These are phyloP conservation scores for Prionailurus viverrinus DNA, from an alignment of 2,113 vertebrate genomes.

Conservation along the genomic window DNA sequence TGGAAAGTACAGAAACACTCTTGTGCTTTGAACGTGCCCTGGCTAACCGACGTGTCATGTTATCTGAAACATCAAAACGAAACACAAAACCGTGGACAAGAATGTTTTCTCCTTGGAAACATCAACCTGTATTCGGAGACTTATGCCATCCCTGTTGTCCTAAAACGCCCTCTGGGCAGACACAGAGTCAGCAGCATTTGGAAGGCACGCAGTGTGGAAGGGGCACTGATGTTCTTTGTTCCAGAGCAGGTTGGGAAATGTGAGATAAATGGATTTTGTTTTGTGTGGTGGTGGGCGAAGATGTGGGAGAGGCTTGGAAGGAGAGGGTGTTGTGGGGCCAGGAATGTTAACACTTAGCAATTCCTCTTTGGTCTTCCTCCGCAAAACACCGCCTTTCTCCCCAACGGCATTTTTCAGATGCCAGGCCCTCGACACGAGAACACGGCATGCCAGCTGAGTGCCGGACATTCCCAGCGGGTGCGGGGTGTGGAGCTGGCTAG, in stretches of 20 bases:
- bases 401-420: constrained; percentile 80
- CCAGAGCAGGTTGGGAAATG: background rate
- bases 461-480: constrained; percentile 41
- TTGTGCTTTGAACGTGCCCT: background rate
- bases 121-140: background rate
- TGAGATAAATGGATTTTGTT: constrained; percentile 5
- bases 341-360: constrained; percentile 64
- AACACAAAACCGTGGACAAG: background rate
- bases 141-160: rapidly evolving
- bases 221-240: constrained; percentile 34
- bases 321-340: constrained; percentile 60
- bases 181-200: rapidly evolving
- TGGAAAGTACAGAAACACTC: background rate
- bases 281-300: constrained; percentile 77
- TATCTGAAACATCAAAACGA: background rate
- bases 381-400: constrained; percentile 72
- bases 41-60: no score
- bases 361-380: constrained; percentile 79
- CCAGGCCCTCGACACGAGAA: constrained; percentile 64
- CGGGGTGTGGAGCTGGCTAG: background rate
- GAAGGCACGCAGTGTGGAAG: background rate
- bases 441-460: background rate
- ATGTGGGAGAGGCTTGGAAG: constrained; percentile 67
- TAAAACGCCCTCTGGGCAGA: background rate
- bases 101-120: background rate